phyloP scores from a whole-genome alignment of 2,888 invertebrate species.

The Dysmachus trigonus region DNA sequence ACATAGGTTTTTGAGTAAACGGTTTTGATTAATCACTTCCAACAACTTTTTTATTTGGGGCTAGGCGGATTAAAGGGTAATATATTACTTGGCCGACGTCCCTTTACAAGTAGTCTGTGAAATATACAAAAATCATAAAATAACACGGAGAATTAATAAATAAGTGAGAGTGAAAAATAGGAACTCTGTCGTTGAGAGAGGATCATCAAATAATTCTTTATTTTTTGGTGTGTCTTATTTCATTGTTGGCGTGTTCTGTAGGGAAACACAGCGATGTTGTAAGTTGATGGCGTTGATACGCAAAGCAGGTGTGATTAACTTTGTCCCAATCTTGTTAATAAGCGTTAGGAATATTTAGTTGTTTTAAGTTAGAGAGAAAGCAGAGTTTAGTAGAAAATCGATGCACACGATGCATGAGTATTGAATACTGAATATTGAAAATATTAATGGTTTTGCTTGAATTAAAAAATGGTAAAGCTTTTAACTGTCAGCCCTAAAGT shows the following conservation, averaged over 20 bases:
- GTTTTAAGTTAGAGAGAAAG: neutral
- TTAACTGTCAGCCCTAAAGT: neutral
- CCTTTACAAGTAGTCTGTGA: conserved; percentile 64
- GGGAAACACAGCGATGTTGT: conserved; percentile 2
- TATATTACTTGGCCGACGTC: conserved; percentile 64
- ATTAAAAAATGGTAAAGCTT: neutral
- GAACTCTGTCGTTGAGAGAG: neutral
- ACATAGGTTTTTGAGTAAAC: conserved; percentile 1
- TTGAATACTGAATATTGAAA: neutral
- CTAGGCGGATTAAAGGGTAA: conserved; percentile 57
- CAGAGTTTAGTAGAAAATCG: neutral
- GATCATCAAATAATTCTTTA: neutral
- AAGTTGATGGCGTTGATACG: neutral
- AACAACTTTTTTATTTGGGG: neutral
- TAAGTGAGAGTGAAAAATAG: neutral
- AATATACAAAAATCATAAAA: conserved; percentile 48
- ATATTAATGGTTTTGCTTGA: neutral
- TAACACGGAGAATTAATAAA: conserved; percentile 35
- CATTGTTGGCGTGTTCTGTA: neutral
- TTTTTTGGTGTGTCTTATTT: neutral
- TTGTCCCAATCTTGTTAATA: neutral
- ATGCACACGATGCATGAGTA: neutral
- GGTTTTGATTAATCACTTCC: neutral
- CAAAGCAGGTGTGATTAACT: neutral
- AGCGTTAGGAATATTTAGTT: neutral